Conservation (phyloP, 2,888 invertebrate species). For the Lissocephala sabroskyi region DNA sequence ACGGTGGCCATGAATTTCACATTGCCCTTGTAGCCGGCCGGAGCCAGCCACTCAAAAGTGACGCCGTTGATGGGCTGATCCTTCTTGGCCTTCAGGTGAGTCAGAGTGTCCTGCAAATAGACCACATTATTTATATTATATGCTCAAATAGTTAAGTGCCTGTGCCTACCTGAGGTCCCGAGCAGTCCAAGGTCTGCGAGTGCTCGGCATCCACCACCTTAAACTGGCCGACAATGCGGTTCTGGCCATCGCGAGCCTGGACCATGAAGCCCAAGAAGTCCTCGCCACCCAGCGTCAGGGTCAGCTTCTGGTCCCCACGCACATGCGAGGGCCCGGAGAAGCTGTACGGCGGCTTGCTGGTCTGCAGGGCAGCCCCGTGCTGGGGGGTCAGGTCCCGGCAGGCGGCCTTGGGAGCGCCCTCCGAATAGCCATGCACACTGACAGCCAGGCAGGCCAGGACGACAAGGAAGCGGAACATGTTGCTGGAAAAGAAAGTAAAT, state of each 20-base stretch:
- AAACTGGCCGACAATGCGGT: slow-evolving; percentile 78
- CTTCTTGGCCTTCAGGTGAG: slow-evolving; percentile 77
- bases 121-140: too few relatives aligned
- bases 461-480: slow-evolving; percentile 60
- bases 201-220: slow-evolving; percentile 72
- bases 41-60: slow-evolving; percentile 79
- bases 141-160: not conserved
- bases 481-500: slow-evolving; percentile 4
- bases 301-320: slow-evolving; percentile 70
- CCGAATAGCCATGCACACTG: slow-evolving; percentile 73
- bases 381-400: slow-evolving; percentile 81
- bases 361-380: slow-evolving; percentile 77
- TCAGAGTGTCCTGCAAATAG: slow-evolving; percentile 78
- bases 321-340: slow-evolving; percentile 72
- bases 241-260: slow-evolving; percentile 77
- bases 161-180: slow-evolving; percentile 54
- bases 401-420: slow-evolving; percentile 78
- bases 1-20: slow-evolving; percentile 81
- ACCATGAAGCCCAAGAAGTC: slow-evolving; percentile 79
- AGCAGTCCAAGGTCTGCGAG: slow-evolving; percentile 70
- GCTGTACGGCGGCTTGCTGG: slow-evolving; percentile 75
- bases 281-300: slow-evolving; percentile 72
- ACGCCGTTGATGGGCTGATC: slow-evolving; percentile 75
- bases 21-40: slow-evolving; percentile 76
- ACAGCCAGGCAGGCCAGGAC: slow-evolving; percentile 52